Evolutionary conservation across 2,888 invertebrate species (phyloP), one percentile per base, ranked within the genome.

Genomic region (Hybos culiciformis): DNA sequence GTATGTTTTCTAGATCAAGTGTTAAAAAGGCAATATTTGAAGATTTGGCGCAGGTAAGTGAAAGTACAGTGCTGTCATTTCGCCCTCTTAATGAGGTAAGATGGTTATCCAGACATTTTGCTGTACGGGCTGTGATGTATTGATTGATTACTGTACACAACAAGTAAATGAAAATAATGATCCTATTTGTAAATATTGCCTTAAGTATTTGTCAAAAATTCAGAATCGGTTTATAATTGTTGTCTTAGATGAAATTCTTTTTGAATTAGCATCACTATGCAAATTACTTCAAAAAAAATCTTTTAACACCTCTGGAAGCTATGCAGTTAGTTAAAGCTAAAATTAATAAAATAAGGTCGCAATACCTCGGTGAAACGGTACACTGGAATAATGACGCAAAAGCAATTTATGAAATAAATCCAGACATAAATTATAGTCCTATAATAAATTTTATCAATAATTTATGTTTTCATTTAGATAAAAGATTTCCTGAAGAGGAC

Each of bases 321-420:
- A 12, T n/a, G 12, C 29, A 29, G n/a, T 29, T n/a, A n/a, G 12
- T 12, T 29, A 29, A 29, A 29, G 12, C 11, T 12, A 29, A n/a
- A 12, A 29, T 29, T n/a, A 29, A 12, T n/a, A 29, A 29, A 29
- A n/a, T 29, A 29, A 29, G 29, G n/a, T n/a, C 5, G 12, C 29
- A 29, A n/a, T 29, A 29, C n/a, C 29, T 29, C n/a, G 29, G 29
- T 9, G 33, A 40, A 32, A 32, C 18, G 15, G 21, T 40, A 21
- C 31, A 40, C 29, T 40, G 39, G 39, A 40, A 40, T 40, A 32
- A 40, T 40, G 21, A 31, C 17, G 18, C 32, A 40, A 40, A 40
- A 40, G 39, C 29, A 18, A 12, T 39, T 14, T 24, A 3, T 39
- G 31, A 24, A 15, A 31, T 18, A 39, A 40, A 40, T 40, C 39